phyloP scores from a whole-genome alignment of 2,888 invertebrate genomes.

The Lumbricus terrestris region DNA sequence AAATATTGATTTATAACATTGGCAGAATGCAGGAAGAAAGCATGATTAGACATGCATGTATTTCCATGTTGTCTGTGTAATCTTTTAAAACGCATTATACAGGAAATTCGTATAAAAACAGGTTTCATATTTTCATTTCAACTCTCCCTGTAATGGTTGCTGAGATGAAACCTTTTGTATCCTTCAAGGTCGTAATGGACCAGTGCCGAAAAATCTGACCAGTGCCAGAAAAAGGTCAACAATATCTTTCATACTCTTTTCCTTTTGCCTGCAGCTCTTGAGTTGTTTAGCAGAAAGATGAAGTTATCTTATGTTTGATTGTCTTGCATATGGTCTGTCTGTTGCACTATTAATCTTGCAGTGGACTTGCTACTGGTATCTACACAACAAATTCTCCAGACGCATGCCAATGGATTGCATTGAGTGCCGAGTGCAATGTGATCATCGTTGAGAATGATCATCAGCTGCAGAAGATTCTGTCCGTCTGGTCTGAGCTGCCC shows the following conservation, averaged over 20 bases:
- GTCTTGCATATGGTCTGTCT: not conserved
- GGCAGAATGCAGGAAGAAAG: no score
- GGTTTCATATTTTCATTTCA: no score
- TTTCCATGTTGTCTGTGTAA: no score
- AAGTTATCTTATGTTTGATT: not conserved
- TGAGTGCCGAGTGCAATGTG: constrained; percentile 77
- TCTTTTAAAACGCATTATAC: no score
- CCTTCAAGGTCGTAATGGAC: no score
- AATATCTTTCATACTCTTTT: not conserved
- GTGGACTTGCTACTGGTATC: constrained; percentile 72
- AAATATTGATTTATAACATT: no score
- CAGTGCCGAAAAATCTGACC: no score
- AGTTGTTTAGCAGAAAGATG: not conserved
- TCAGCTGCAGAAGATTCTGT: constrained; percentile 80
- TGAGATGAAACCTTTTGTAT: no score
- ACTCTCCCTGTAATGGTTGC: no score
- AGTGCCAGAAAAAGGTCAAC: no score
- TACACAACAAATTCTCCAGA: constrained; percentile 88
- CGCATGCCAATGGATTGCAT: constrained; percentile 77
- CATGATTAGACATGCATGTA: no score
- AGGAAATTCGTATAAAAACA: no score
- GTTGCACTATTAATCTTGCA: constrained; percentile 31
- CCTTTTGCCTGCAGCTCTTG: not conserved
- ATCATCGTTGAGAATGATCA: constrained; percentile 82
- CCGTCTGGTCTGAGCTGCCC: constrained; percentile 47